Base-by-base conservation (phyloP, 2,888 invertebrate genomes). In the Tryphoninae sp. region DNA sequence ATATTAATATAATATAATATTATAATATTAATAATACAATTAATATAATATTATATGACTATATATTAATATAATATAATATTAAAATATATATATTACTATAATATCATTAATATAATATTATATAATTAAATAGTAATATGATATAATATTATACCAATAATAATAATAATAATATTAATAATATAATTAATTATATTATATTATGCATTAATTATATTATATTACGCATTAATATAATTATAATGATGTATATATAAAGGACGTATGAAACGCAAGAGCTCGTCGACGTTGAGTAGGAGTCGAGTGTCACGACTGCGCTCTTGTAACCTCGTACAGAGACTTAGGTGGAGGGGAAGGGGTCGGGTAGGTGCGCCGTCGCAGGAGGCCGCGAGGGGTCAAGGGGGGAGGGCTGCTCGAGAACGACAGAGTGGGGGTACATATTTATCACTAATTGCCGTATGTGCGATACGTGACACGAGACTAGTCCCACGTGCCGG, bases 371-470 rank as follows among this genome's bases (percentile, higher is more conserved):
- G 51, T n/a, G 13, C 16, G 16, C 33, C 13, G 11, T 11, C 13
- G 45, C 11, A 61, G 64, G 22, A 53, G n/a, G 62, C 40, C 13
- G 40, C 11, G 16, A 49, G 72, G 33, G 23, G 26, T n/a, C 53
- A 4, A 49, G 9, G 8, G 51, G 22, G 19, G 67, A 0, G 13
- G 19, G 67, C 7, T 6, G 64, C 1, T 45, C 42, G 16, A 42
- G 16, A 33, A 33, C 13, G 45, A 45, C 19, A 22, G 23, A 19
- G 45, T 8, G 64, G 22, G 26, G 33, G 51, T 58, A 71, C 55
- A 33, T 16, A 67, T 78, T 78, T 67, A 53, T 76, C 71, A 67
- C 59, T 80, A 80, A 80, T 80, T 76, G 67, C 53, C 67, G 64
- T 72, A 13, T 13, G 67, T 76, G 71, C 67, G 49, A 65, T 72